Base-by-base conservation (phyloP, 2,113 vertebrate genomes). In the Varanus komodoensis region DNA sequence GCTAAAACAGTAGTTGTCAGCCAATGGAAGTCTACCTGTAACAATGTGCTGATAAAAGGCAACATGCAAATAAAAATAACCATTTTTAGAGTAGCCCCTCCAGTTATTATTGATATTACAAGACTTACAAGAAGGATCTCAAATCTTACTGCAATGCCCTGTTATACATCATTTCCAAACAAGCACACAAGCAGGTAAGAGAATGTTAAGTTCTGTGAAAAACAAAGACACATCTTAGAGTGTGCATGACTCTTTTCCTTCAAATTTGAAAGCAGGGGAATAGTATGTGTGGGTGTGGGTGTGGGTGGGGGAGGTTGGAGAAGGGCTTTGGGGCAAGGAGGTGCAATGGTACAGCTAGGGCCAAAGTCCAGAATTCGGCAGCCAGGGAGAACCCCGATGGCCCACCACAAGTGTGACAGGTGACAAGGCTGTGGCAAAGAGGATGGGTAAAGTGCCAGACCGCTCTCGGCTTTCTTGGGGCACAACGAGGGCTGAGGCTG, bases 21-120 rank as follows among this genome's bases (percentile, higher is more conserved):
- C 69, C 17, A 83, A 74, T 64, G 52, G 52, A 75, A 50, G 34
- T 21, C 52, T 34, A 61, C 14, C 34, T 2, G 5, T 29, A 82
- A 44, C 32, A 44, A 89, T 77, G 34, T 32, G 27, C 17, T 64
- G 64, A 74, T 89, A 21, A 32, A 83, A 89, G n/a, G 67, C 6
- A 17, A 61, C n/a, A 77, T 77, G 52, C 38, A 83, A 83, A 64
- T 82, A 81, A 17, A 81, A 73, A 74, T 61, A 44, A 75, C 44
- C 32, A 50, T 57, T 74, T 61, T 89, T 34, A 64, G 23, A 89
- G 48, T 27, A 67, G 57, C 71, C 38, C 57, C 73, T 75, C 5
- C 44, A 73, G 73, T 54, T 73, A 88, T 84, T 84, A 67, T n/a
- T 73, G 68, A 14, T 78, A 75, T 75, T 89, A n/a, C 80, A 75